phyloP scores from a whole-genome alignment of 2,888 invertebrate species.

The Pandemis heparana region DNA sequence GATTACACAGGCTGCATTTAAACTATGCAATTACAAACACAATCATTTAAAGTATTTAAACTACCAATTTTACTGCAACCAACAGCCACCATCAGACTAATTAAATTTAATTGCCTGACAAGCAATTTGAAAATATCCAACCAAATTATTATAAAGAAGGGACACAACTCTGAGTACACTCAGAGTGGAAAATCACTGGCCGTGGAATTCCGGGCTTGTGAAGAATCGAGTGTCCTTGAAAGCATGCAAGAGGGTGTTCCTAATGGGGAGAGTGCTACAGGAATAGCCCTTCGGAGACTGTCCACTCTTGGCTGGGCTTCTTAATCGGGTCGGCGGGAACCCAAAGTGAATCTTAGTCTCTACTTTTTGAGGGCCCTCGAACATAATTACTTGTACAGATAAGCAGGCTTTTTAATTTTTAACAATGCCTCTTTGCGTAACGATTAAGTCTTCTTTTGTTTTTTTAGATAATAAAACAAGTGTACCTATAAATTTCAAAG shows the following conservation, averaged over 20 bases:
- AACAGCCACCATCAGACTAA: slow-evolving; percentile 8
- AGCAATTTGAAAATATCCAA: slow-evolving; percentile 20
- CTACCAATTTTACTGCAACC: not conserved
- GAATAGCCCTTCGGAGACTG: slow-evolving; percentile 50
- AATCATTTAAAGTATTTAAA: slow-evolving; percentile 4
- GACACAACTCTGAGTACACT: slow-evolving; percentile 57
- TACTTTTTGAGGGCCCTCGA: slow-evolving; percentile 42
- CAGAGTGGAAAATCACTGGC: slow-evolving; percentile 64
- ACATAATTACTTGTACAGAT: slow-evolving; percentile 37
- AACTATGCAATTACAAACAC: not conserved
- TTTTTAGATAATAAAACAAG: not conserved
- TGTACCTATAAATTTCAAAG: not conserved
- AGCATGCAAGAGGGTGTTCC: slow-evolving; percentile 62
- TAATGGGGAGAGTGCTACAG: slow-evolving; percentile 63
- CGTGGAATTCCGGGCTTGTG: slow-evolving; percentile 71
- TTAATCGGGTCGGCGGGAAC: slow-evolving; percentile 54
- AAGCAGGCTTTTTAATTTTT: slow-evolving; percentile 28
- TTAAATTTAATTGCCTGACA: slow-evolving; percentile 32
- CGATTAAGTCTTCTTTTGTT: not conserved
- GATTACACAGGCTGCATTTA: not conserved
- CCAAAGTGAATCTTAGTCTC: slow-evolving; percentile 48
- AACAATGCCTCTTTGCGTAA: slow-evolving; percentile 11
- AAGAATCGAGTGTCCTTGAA: slow-evolving; percentile 68
- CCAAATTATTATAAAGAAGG: slow-evolving; percentile 60
- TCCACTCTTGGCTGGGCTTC: slow-evolving; percentile 57